Evolutionary conservation across 2,113 vertebrate species (phyloP).

Genomic region (Cochlearius cochlearius): DNA sequence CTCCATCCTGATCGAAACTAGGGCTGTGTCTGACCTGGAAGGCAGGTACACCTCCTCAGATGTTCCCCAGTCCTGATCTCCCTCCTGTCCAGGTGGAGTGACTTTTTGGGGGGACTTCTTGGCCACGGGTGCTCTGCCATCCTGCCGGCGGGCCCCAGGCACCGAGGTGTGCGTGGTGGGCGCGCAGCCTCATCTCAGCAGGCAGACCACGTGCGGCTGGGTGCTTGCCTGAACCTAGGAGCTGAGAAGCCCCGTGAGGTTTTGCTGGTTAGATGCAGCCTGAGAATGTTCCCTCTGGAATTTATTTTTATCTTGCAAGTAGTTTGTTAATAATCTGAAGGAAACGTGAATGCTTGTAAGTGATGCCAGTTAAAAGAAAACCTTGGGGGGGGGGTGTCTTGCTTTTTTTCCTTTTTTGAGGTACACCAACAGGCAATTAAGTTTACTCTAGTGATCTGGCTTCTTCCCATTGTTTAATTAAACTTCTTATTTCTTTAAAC

Average conservation of each 20-base stretch:
- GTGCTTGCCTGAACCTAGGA: background rate
- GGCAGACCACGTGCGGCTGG: background rate
- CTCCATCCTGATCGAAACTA: background rate
- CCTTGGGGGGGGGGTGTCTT: background rate
- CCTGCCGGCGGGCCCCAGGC: background rate
- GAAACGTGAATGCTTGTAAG: background rate
- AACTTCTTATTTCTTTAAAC: background rate
- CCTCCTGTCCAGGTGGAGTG: background rate
- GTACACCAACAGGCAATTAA: background rate
- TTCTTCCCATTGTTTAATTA: background rate
- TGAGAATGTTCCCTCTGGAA: background rate
- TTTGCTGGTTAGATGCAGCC: background rate
- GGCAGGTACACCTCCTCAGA: background rate
- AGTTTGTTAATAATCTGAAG: background rate
- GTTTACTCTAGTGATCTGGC: background rate
- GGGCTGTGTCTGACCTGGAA: background rate
- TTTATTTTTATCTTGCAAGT: background rate
- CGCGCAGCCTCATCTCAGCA: background rate
- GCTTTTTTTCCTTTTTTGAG: background rate
- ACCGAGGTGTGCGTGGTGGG: rapidly evolving
- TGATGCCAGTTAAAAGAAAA: background rate
- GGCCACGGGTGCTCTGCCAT: background rate
- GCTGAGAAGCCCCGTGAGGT: background rate
- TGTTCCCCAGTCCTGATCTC: background rate
- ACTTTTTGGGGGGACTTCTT: background rate